Percentiles rank a stretch among this genome's conserved stretches.
These are phyloP conservation scores for Ypsolopha sequella DNA, from an alignment of 2,888 invertebrate species.

Conservation along the genomic window DNA sequence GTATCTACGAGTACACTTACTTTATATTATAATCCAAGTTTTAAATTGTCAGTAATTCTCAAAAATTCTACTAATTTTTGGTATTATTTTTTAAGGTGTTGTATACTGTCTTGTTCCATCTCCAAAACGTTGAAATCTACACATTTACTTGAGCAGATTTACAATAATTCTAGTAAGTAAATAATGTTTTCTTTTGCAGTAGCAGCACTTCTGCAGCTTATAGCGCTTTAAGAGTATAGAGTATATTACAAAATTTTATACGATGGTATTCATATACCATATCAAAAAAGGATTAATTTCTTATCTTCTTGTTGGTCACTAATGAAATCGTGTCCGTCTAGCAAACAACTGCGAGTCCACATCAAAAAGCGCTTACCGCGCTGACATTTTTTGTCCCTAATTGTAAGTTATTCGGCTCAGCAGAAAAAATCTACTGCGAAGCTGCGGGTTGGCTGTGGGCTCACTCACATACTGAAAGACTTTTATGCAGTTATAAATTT, in stretches of 20 bases:
- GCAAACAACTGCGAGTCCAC: slow-evolving; percentile 43
- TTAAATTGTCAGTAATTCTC: too few relatives aligned
- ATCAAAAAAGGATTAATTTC: slow-evolving; percentile 16
- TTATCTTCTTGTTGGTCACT: slow-evolving; percentile 30
- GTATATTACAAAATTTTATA: too few relatives aligned
- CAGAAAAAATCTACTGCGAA: not conserved
- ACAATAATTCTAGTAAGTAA: too few relatives aligned
- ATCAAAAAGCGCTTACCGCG: slow-evolving; percentile 53
- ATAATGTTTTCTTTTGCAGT: too few relatives aligned
- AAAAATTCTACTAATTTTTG: not conserved
- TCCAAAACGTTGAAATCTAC: not conserved
- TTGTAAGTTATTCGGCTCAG: slow-evolving; percentile 22
- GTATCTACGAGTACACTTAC: too few relatives aligned
- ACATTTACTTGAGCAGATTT: too few relatives aligned
- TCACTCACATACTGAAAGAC: slow-evolving; percentile 3
- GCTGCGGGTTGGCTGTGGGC: not conserved
- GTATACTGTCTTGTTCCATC: not conserved
- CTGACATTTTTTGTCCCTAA: slow-evolving; percentile 42
- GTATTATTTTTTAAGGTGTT: not conserved
- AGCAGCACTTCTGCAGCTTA: too few relatives aligned
- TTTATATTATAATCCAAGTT: too few relatives aligned
- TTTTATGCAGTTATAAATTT: not conserved
- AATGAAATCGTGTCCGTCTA: slow-evolving; percentile 49
- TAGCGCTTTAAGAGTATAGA: too few relatives aligned
- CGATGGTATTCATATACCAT: not conserved